Conservation (phyloP, 1,140 invertebrate genomes). For the Penaeus chinensis region DNA sequence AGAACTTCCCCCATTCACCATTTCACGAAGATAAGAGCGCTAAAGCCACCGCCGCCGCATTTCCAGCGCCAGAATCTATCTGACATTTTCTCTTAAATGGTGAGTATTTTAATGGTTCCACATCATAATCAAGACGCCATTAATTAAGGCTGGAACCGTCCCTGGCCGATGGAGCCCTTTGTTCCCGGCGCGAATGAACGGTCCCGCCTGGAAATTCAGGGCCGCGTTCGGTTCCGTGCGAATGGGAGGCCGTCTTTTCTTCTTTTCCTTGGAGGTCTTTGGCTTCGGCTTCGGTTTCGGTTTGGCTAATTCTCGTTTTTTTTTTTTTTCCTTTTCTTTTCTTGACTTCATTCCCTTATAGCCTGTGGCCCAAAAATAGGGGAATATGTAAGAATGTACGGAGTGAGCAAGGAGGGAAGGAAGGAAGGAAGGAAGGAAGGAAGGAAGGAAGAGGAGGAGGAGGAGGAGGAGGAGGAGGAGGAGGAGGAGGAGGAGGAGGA, state of each 20-base stretch:
- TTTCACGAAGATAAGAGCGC: too few species aligned
- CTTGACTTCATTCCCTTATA: too few species aligned
- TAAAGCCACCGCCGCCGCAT: too few species aligned
- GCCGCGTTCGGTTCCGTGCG: background rate
- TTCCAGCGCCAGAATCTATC: background rate
- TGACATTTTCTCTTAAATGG: constrained; percentile 32
- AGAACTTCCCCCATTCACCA: too few species aligned
- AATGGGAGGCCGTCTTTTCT: background rate
- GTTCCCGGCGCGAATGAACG: constrained; percentile 39
- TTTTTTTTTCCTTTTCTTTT: too few species aligned
- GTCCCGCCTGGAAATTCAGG: constrained; percentile 38
- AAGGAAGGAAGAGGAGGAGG: too few species aligned
- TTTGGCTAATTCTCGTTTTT: background rate
- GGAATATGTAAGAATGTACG: too few species aligned
- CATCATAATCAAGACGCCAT: constrained; percentile 52
- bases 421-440: too few species aligned
- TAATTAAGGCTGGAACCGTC: constrained; percentile 45
- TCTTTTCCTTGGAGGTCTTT: too few species aligned
- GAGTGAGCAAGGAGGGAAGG: too few species aligned
- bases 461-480: too few species aligned
- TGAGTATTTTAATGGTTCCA: constrained; percentile 40
- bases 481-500: background rate
- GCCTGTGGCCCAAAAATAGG: too few species aligned
- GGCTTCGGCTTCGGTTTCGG: constrained; percentile 3
- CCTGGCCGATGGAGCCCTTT: constrained; percentile 50